Conservation (phyloP, 2,113 vertebrate species). For the Syngnathus floridae region DNA sequence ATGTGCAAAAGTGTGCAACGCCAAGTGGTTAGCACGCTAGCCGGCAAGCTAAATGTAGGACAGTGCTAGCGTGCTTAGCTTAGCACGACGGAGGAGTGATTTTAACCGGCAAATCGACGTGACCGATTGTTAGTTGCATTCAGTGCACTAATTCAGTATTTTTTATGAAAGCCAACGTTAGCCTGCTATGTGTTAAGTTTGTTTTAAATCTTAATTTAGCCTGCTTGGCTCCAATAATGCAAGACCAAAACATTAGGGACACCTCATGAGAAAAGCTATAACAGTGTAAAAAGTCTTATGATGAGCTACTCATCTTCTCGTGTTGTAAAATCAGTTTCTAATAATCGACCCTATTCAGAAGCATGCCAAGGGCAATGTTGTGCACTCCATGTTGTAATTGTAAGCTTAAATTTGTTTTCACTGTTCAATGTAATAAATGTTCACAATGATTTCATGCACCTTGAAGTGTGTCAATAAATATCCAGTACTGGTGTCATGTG, state of each 20-base stretch:
- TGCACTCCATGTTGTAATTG: neutral
- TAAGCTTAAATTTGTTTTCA: neutral
- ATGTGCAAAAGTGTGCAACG: slow-evolving; percentile 7
- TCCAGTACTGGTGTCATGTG: neutral
- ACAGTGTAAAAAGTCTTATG: neutral
- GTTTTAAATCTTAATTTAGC: neutral
- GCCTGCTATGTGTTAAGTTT: neutral
- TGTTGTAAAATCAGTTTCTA: neutral
- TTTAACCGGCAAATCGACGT: slow-evolving; percentile 25
- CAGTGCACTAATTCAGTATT: neutral
- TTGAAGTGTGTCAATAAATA: neutral
- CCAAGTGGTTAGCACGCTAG: slow-evolving; percentile 47
- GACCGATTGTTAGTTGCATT: neutral
- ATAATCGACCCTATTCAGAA: neutral
- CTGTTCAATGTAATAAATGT: neutral
- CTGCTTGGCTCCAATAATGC: neutral
- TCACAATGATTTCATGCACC: neutral
- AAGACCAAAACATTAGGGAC: neutral
- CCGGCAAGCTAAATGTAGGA: slow-evolving; percentile 55
- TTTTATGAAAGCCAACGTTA: neutral
- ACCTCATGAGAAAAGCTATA: neutral
- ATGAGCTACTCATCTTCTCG: neutral
- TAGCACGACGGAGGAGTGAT: slow-evolving; percentile 34
- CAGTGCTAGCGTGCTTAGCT: slow-evolving; percentile 39
- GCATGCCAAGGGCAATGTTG: neutral